Conservation (phyloP, 1,140 invertebrate species). For the Conus ventricosus region DNA sequence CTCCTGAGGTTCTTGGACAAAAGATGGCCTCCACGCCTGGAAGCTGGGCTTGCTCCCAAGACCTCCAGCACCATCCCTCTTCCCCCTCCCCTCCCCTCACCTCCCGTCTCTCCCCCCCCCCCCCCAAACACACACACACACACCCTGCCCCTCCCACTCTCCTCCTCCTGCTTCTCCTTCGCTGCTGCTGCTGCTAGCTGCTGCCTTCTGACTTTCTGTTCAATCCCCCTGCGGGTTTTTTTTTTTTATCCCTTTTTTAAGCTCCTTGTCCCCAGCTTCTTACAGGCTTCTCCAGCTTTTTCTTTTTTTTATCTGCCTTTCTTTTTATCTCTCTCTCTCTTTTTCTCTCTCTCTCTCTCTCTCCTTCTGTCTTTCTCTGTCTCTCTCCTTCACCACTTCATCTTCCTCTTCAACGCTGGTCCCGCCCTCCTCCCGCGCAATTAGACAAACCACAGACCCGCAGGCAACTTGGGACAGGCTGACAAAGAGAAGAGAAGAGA, state of each 20-base stretch:
- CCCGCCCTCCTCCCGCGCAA: conserved; percentile 18
- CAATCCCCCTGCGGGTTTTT: background rate
- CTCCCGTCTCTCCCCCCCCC: background rate
- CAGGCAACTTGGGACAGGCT: background rate
- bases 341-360: background rate
- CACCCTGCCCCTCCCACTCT: background rate
- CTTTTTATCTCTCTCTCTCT: background rate
- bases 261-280: no score
- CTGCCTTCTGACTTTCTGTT: background rate
- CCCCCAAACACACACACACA: no score
- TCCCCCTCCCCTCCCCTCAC: background rate
- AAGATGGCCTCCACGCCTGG: background rate
- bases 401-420: background rate
- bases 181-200: background rate
- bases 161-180: background rate
- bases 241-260: background rate
- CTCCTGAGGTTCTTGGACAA: background rate
- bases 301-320: background rate
- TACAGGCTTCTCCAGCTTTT: background rate
- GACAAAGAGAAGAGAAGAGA: background rate
- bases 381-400: background rate
- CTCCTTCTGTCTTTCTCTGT: background rate
- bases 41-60: background rate
- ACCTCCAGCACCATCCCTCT: background rate
- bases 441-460: conserved; percentile 32